phyloP scores from a whole-genome alignment of 2,888 invertebrate genomes.

The Leptopilina myrica region DNA sequence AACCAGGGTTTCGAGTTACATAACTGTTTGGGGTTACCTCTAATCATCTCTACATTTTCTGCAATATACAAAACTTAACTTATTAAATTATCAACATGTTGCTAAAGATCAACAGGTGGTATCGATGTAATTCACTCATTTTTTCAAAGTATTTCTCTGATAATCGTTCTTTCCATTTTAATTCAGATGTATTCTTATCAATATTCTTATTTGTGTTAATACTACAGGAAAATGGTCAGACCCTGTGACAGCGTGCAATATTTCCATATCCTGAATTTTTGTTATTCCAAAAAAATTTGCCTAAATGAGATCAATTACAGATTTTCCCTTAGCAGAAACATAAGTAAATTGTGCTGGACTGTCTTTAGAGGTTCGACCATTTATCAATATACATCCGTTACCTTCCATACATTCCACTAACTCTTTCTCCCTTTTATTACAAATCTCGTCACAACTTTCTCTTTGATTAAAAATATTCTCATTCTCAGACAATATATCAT shows the following conservation, averaged over 20 bases:
- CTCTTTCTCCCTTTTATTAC: neutral
- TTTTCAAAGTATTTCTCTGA: neutral
- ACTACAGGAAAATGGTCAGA: neutral
- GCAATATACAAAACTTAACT: neutral
- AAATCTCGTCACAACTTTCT: slow-evolving; percentile 4
- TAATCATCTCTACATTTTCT: neutral
- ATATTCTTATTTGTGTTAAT: neutral
- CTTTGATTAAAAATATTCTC: neutral
- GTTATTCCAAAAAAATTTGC: slow-evolving; percentile 5
- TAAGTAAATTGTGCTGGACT: slow-evolving; percentile 4
- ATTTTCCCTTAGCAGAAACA: neutral
- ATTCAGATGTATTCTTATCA: neutral
- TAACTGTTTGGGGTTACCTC: neutral
- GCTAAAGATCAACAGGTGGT: neutral
- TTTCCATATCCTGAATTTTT: neutral
- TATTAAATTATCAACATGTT: neutral
- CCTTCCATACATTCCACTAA: neutral
- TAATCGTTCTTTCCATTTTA: neutral
- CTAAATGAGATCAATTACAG: slow-evolving; percentile 1
- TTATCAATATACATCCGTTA: slow-evolving; percentile 9
- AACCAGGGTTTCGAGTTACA: too few relatives aligned
- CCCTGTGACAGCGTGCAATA: neutral
- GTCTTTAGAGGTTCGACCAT: slow-evolving; percentile 3
- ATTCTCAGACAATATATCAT: neutral
- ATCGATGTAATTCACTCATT: neutral